Conservation (phyloP, 2,888 invertebrate species). For the Chalcis sispes region DNA sequence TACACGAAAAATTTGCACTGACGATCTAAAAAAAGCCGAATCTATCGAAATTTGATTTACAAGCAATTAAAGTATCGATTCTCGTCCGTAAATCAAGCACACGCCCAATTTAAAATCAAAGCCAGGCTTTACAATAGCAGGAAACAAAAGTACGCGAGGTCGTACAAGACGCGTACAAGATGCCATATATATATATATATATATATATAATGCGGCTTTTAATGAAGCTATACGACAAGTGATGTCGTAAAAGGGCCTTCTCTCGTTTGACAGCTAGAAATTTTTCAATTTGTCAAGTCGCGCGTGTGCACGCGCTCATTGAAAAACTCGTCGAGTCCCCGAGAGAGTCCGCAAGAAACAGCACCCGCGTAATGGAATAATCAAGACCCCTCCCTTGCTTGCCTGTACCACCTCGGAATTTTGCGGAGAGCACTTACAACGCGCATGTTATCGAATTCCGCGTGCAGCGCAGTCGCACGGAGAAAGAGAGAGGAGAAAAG, state of each 20-base stretch:
- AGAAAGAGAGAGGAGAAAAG: too few relatives aligned
- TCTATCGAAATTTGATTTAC: too few relatives aligned
- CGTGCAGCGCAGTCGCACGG: not conserved
- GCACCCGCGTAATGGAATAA: slow-evolving; percentile 43
- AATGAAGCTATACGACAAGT: slow-evolving; percentile 34
- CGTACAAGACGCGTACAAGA: slow-evolving; percentile 14
- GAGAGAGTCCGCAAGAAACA: not conserved
- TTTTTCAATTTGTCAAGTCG: slow-evolving; percentile 50
- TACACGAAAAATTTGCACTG: too few relatives aligned
- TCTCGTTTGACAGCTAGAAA: slow-evolving; percentile 41
- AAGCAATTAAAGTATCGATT: slow-evolving; percentile 18
- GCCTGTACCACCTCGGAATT: slow-evolving; percentile 43
- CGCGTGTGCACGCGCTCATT: too few relatives aligned
- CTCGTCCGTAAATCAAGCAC: slow-evolving; percentile 12
- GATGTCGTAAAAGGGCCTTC: slow-evolving; percentile 37
- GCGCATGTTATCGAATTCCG: slow-evolving; percentile 36
- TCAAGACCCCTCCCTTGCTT: slow-evolving; percentile 7
- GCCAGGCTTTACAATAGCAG: too few relatives aligned
- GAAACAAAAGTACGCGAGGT: not conserved
- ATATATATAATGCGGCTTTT: slow-evolving; percentile 31
- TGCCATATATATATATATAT: too few relatives aligned
- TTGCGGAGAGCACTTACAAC: slow-evolving; percentile 46
- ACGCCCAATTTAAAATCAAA: slow-evolving; percentile 9
- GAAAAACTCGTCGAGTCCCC: too few relatives aligned
- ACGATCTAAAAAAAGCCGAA: too few relatives aligned